phyloP scores from a whole-genome alignment of 1,140 invertebrate species.

The Campoletis sonorensis region DNA sequence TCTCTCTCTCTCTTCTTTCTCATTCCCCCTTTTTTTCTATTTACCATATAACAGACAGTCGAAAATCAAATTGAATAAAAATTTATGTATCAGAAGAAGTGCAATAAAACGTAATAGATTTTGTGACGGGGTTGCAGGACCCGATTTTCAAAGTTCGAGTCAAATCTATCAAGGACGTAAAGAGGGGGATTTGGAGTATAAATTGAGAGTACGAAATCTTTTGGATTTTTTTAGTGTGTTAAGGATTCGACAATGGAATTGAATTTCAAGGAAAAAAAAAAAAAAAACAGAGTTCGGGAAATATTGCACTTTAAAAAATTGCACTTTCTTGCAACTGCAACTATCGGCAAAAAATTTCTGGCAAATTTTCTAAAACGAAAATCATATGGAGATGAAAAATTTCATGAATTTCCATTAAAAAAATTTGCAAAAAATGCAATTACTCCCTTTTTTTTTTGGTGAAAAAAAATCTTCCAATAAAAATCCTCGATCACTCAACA shows the following conservation, averaged over 20 bases:
- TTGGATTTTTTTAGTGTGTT: slow-evolving; percentile 32
- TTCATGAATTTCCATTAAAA: no score
- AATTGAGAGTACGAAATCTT: slow-evolving; percentile 58
- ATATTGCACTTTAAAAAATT: neutral
- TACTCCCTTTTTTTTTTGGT: no score
- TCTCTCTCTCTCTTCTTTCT: slow-evolving; percentile 20
- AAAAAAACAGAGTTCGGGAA: neutral
- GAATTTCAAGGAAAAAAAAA: neutral
- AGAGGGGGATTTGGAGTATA: slow-evolving; percentile 57
- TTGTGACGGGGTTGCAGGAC: slow-evolving; percentile 56
- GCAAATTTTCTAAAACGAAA: no score
- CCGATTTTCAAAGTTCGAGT: slow-evolving; percentile 35
- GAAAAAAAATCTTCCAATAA: no score
- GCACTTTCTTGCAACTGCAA: neutral
- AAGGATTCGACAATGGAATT: slow-evolving; percentile 2
- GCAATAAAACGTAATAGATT: slow-evolving; percentile 72
- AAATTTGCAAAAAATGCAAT: no score
- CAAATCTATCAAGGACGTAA: slow-evolving; percentile 63
- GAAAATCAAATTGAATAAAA: slow-evolving; percentile 72
- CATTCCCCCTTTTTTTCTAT: slow-evolving; percentile 48
- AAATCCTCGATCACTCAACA: neutral
- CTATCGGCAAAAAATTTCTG: neutral
- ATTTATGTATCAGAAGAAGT: slow-evolving; percentile 71
- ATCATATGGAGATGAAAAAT: no score
- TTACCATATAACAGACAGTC: slow-evolving; percentile 68